A percentile compares a stretch with the other conserved stretches of the same genome.
These are phyloP conservation scores for Troilus luridus DNA, from an alignment of 2,888 invertebrate genomes.

Conservation along the genomic window DNA sequence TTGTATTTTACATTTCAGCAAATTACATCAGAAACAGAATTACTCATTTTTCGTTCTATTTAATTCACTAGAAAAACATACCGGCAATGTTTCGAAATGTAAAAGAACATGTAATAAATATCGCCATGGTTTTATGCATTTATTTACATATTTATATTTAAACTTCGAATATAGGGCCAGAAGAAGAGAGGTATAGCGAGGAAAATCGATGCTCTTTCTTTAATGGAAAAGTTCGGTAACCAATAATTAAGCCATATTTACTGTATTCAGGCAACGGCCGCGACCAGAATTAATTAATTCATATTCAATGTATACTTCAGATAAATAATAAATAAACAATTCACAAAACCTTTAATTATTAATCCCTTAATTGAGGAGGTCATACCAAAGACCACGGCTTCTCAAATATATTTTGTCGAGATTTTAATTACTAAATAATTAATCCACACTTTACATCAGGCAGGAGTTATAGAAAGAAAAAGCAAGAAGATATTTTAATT, in stretches of 20 bases:
- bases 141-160: background rate
- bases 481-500: too few species aligned
- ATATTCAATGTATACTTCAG: background rate
- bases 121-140: too few species aligned
- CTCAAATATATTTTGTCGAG: background rate
- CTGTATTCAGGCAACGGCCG: background rate
- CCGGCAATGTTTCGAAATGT: background rate
- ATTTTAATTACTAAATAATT: background rate
- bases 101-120: too few species aligned
- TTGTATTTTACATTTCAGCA: too few species aligned
- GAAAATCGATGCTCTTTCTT: background rate
- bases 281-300: background rate
- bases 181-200: background rate
- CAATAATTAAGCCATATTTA: constrained; percentile 6
- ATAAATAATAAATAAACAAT: background rate
- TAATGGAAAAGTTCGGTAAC: constrained; percentile 28
- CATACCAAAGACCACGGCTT: background rate
- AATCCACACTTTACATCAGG: too few species aligned
- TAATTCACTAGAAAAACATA: background rate
- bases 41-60: background rate
- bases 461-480: too few species aligned
- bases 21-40: background rate
- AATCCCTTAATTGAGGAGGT: background rate
- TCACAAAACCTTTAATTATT: background rate
- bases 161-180: background rate